These are phyloP conservation scores for Piscicola geometra DNA, from an alignment of 2,888 invertebrate species.

Conservation along the genomic window DNA sequence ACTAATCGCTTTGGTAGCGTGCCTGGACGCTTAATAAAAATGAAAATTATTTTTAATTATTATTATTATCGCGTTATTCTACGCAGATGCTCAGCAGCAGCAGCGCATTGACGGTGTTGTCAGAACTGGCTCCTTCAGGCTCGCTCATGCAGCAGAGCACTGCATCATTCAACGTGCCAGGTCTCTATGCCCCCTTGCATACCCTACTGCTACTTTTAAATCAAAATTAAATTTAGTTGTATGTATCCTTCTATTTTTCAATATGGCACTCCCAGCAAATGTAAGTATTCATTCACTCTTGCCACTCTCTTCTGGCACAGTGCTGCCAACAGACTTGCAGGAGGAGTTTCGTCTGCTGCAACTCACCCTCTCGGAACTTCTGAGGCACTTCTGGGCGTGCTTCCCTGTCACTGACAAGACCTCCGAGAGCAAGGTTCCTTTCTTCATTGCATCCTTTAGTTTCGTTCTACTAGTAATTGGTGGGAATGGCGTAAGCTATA, in stretches of 20 bases:
- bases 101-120: constrained; percentile 67
- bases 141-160: constrained; percentile 78
- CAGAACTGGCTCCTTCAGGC: constrained; percentile 85
- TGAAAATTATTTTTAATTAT: too few relatives aligned
- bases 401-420: constrained; percentile 73
- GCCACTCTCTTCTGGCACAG: constrained; percentile 54
- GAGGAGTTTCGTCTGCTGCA: constrained; percentile 79
- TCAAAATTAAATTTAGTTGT: too few relatives aligned
- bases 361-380: constrained; percentile 77
- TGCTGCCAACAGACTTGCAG: constrained; percentile 68
- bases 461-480: too few relatives aligned
- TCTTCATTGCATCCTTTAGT: too few relatives aligned
- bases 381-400: constrained; percentile 90
- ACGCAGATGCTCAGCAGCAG: neutral
- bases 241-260: constrained; percentile 28
- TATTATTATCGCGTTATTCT: too few relatives aligned
- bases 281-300: neutral
- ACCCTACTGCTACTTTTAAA: too few relatives aligned
- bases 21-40: neutral
- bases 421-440: constrained; percentile 65
- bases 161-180: constrained; percentile 47
- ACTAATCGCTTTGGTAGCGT: neutral
- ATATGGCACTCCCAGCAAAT: neutral
- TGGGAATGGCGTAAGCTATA: too few relatives aligned
- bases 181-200: too few relatives aligned